Conservation (phyloP, 2,797 vertebrate genomes). For the Rhynchonycteris naso region DNA sequence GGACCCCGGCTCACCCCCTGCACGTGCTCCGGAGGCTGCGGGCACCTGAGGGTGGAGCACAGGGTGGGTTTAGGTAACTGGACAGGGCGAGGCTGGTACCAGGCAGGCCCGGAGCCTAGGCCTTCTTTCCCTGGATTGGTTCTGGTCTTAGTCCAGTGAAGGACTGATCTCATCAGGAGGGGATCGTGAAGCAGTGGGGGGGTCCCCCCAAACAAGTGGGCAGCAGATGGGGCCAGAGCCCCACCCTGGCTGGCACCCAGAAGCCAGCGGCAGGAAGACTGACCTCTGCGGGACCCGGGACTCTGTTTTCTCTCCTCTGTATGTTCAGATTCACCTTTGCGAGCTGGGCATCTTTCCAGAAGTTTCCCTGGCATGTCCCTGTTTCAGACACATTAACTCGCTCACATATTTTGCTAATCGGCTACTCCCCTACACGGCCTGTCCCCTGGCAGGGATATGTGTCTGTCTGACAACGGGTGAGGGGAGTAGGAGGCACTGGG, state of each 20-base stretch:
- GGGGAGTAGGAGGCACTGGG: neutral
- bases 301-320: neutral
- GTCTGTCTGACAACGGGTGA: no score
- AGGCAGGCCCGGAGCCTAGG: neutral
- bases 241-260: neutral
- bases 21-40: neutral
- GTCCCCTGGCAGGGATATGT: neutral
- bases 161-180: neutral
- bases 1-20: neutral
- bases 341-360: neutral
- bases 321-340: rapidly evolving
- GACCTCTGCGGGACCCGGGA: neutral
- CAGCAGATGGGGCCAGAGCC: neutral
- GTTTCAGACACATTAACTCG: no score
- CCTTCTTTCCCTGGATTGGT: neutral
- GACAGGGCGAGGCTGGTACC: rapidly evolving
- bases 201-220: neutral
- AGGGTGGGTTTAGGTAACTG: rapidly evolving
- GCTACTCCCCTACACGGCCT: neutral
- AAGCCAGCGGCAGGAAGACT: rapidly evolving
- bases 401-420: neutral
- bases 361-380: neutral
- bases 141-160: neutral
- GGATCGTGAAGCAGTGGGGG: rapidly evolving
- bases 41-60: neutral